A percentile compares a stretch with the other conserved stretches of the same genome.
These are phyloP conservation scores for Bubo bubo DNA, from an alignment of 2,113 vertebrate species.

Conservation along the genomic window DNA sequence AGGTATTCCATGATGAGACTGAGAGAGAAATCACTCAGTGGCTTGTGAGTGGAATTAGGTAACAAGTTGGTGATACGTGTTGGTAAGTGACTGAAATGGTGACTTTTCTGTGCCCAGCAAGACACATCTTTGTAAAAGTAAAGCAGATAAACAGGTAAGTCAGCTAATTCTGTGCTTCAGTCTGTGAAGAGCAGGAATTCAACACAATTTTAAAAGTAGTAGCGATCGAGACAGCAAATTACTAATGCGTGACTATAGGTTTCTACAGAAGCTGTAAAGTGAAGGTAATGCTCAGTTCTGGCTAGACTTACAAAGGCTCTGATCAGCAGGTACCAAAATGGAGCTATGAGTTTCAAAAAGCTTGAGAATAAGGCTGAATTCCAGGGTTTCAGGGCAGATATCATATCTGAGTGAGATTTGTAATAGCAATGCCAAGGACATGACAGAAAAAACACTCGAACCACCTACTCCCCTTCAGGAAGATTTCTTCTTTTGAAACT, in stretches of 20 bases:
- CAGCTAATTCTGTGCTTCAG: neutral
- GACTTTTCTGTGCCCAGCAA: neutral
- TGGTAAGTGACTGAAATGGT: neutral
- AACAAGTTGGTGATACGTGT: fast-evolving
- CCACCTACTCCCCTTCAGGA: neutral
- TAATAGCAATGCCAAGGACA: neutral
- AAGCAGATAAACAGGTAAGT: neutral
- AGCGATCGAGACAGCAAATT: neutral
- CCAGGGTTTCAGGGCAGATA: neutral
- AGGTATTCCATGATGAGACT: neutral
- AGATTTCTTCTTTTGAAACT: neutral
- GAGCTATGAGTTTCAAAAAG: neutral
- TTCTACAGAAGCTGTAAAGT: neutral
- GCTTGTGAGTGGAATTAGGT: neutral
- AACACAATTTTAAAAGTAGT: neutral
- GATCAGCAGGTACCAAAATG: neutral
- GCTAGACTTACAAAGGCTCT: neutral
- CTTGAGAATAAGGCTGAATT: neutral
- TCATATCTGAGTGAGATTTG: neutral
- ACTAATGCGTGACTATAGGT: neutral
- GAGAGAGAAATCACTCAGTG: neutral
- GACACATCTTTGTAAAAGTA: neutral
- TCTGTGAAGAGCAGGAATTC: neutral
- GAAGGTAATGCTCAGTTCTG: neutral
- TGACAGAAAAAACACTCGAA: neutral